These are phyloP conservation scores for Staurois parvus DNA, from an alignment of 2,797 vertebrate species.

Conservation along the genomic window DNA sequence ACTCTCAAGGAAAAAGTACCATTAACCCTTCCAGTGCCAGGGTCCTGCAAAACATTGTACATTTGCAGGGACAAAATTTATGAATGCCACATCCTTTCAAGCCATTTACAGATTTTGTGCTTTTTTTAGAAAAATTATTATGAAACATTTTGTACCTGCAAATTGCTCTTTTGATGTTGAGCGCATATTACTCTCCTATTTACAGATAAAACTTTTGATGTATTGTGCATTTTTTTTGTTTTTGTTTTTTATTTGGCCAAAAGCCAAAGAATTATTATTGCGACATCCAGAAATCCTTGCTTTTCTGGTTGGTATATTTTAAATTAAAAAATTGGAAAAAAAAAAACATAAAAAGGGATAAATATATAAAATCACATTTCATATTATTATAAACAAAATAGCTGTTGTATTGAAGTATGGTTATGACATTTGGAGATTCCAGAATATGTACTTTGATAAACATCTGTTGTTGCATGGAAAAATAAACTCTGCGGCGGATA, in stretches of 20 bases:
- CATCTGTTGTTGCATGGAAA: conserved; percentile 53
- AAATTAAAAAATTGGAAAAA: not conserved
- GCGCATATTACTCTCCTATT: conserved; percentile 24
- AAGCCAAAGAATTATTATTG: conserved; percentile 50
- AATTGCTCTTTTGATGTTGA: conserved; percentile 35
- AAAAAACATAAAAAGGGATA: conserved; percentile 31
- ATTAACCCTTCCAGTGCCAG: conserved; percentile 16
- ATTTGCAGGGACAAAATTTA: not conserved
- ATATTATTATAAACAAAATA: not conserved
- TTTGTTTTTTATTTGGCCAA: conserved; percentile 49
- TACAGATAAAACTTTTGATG: conserved; percentile 15
- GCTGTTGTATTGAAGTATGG: conserved; percentile 37
- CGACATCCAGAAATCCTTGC: conserved; percentile 20
- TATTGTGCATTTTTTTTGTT: conserved; percentile 17
- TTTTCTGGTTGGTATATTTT: conserved; percentile 39
- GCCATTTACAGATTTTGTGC: conserved; percentile 50
- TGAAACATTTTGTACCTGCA: conserved; percentile 45
- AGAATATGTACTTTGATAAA: conserved; percentile 24
- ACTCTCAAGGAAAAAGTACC: not conserved
- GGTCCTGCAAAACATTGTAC: not conserved
- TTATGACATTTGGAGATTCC: not conserved
- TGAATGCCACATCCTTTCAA: conserved; percentile 19
- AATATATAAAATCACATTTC: conserved; percentile 15
- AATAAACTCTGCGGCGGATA: conserved; percentile 27
- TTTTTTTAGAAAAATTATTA: conserved; percentile 37